phyloP scores from a whole-genome alignment of 2,888 invertebrate species.

The Acleris cristana region DNA sequence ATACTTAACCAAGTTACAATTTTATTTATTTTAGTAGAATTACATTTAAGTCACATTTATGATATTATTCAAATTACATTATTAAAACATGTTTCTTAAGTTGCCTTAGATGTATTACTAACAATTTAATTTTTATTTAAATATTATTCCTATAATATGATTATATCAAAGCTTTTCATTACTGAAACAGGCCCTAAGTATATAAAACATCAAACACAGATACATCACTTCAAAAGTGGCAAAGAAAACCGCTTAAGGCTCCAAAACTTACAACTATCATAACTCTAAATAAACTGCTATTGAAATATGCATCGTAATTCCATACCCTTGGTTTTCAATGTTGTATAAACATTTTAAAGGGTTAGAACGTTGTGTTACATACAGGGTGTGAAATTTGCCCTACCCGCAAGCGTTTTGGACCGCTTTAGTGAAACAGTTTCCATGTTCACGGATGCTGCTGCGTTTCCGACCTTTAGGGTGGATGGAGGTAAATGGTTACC shows the following conservation, averaged over 20 bases:
- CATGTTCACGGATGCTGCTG: slow-evolving; percentile 23
- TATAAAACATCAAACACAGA: neutral
- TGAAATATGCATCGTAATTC: neutral
- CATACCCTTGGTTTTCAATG: neutral
- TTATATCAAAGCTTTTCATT: too few species aligned
- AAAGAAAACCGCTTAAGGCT: slow-evolving; percentile 16
- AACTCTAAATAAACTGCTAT: neutral
- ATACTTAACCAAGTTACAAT: too few species aligned
- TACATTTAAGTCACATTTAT: too few species aligned
- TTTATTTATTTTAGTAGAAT: too few species aligned
- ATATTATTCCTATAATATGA: too few species aligned
- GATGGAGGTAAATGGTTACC: neutral
- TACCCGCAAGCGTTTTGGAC: slow-evolving; percentile 25
- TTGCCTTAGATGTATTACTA: too few species aligned
- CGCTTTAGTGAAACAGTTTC: slow-evolving; percentile 23
- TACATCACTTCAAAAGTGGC: slow-evolving; percentile 19
- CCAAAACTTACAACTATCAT: neutral
- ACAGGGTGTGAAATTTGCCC: slow-evolving; percentile 4
- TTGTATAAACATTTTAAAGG: neutral
- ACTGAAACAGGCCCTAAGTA: too few species aligned
- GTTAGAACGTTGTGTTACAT: neutral
- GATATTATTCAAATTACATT: too few species aligned
- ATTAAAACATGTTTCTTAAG: too few species aligned
- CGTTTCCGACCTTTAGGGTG: slow-evolving; percentile 26
- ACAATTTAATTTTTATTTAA: too few species aligned